Conservation (phyloP, 2,113 vertebrate species). For the Macrotus californicus region DNA sequence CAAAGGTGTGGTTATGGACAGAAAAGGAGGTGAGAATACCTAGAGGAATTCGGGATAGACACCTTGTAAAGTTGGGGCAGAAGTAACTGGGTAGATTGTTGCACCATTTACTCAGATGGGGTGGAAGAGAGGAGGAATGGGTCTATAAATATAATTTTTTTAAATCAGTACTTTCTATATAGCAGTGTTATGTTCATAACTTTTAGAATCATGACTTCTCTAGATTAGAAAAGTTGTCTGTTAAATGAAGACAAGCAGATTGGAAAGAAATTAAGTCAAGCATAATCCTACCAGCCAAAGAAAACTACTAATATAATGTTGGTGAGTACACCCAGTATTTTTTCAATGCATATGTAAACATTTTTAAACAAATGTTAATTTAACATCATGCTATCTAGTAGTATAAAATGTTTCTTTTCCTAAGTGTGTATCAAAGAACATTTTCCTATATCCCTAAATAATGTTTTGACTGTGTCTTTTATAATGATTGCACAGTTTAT, state of each 20-base stretch:
- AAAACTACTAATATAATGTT: not conserved
- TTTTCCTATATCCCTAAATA: not conserved
- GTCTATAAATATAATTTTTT: not conserved
- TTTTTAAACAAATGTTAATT: not conserved
- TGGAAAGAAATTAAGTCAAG: not conserved
- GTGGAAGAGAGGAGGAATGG: not conserved
- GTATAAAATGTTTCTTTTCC: not conserved
- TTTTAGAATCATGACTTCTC: not conserved
- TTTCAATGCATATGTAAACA: not conserved
- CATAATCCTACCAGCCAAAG: not conserved
- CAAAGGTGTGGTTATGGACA: not conserved
- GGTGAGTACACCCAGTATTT: not conserved
- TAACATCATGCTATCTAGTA: not conserved
- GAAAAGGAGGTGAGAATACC: not conserved
- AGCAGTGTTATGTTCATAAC: not conserved
- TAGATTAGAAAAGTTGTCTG: not conserved
- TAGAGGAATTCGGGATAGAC: not conserved
- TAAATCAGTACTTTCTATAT: not conserved
- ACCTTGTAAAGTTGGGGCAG: not conserved
- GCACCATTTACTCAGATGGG: not conserved
- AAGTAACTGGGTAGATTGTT: not conserved
- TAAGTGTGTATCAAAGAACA: not conserved
- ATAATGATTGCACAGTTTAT: not conserved
- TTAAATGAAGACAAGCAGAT: not conserved
- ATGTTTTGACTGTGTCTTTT: not conserved